phyloP scores from a whole-genome alignment of 2,888 invertebrate genomes.

The Strigamia transsilvanica region DNA sequence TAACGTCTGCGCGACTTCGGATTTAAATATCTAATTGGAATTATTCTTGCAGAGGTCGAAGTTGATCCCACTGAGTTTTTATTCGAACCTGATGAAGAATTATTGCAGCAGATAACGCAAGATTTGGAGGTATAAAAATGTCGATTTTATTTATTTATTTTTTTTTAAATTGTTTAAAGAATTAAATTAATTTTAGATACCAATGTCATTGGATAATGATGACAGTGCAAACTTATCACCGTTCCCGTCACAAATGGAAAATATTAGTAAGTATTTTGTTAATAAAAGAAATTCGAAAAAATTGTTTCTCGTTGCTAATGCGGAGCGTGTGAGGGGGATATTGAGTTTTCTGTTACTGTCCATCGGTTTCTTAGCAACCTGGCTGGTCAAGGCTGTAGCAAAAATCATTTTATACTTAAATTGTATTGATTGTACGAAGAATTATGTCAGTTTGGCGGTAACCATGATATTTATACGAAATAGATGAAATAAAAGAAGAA shows the following conservation, averaged over 20 bases:
- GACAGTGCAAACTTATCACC: neutral
- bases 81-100: slow-evolving; percentile 58
- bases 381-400: neutral
- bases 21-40: neutral
- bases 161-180: neutral
- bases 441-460: neutral
- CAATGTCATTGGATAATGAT: slow-evolving; percentile 58
- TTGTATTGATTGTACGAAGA: neutral
- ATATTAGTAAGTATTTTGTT: neutral
- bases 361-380: neutral
- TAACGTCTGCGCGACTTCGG: no score
- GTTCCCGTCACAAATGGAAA: neutral
- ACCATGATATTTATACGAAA: neutral
- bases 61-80: slow-evolving; percentile 56
- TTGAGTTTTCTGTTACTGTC: neutral
- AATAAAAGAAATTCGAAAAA: no score
- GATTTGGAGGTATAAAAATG: slow-evolving; percentile 59
- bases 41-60: slow-evolving; percentile 34
- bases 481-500: neutral
- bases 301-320: neutral
- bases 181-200: slow-evolving; percentile 57
- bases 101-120: slow-evolving; percentile 59
- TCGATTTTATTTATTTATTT: neutral
- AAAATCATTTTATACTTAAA: neutral
- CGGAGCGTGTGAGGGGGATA: no score